Base-by-base conservation (phyloP, 2,113 vertebrate species). In the Onychostoma macrolepis region DNA sequence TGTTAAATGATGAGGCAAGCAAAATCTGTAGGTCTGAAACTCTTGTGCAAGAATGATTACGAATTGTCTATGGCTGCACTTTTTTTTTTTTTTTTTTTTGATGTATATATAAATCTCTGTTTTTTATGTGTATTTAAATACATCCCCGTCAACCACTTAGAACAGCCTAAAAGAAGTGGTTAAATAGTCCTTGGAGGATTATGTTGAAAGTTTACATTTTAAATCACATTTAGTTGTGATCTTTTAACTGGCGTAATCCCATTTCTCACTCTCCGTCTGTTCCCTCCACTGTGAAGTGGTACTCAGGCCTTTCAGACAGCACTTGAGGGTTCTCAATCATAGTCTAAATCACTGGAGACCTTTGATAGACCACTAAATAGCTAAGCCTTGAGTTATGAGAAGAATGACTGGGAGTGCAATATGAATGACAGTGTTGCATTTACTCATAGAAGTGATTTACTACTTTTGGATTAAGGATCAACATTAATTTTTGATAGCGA, bases 391-490 rank as follows among this genome's bases (percentile, higher is more conserved):
- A 43, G 21, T 43, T 75, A 75, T 41, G 72, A 33, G 72, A 75
- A 43, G 38, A 41, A 43, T 75, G 72, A 43, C 38, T 75, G 4
- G 4, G 72, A 75, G 38, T 43, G 38, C 19, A 75, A 41, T 4
- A 75, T 43, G 11, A 75, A n/a, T n/a, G n/a, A 38, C 9, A 75
- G 72, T 75, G 72, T 48, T 77, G 72, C 72, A 43, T 43, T 85
- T 69, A 38, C 69, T 36, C 67, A 69, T 36, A 33, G 28, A 71
- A 36, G 67, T 71, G 67, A 71, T 71, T 71, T 36, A 33, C 30
- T 71, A 8, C 30, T 71, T 71, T 19, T 36, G 67, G 15, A 69
- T 69, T 17, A 69, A 30, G 17, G 2, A 71, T 15, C 30, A 33
- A 19, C 17, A 71, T 71, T 71, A 1, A 33, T 19, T 71, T 71